Evolutionary conservation across 2,797 vertebrate genomes (phyloP).

Genomic region (Gadopsis marmoratus): DNA sequence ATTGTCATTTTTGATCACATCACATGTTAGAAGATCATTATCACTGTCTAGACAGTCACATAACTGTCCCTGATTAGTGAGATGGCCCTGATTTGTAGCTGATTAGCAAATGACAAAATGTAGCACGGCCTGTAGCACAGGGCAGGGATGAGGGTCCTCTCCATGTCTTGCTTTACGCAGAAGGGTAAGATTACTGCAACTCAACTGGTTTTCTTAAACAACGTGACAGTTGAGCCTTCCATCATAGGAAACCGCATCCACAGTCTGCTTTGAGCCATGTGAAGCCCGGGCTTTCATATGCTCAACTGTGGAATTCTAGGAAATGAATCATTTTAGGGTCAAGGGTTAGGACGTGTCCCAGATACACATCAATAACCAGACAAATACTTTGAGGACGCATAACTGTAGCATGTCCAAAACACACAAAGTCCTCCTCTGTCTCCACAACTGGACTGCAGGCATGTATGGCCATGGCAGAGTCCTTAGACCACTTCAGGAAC

Average conservation of each 20-base stretch:
- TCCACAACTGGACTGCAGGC: constrained; percentile 14
- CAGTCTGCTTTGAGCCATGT: constrained; percentile 26
- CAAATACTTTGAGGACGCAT: constrained; percentile 56
- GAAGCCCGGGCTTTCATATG: constrained; percentile 31
- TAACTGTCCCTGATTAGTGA: constrained; percentile 51
- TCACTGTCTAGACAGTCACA: constrained; percentile 72
- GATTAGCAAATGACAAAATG: constrained; percentile 37
- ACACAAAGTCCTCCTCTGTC: constrained; percentile 60
- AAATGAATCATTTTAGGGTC: constrained; percentile 73
- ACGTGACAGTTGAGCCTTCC: constrained; percentile 15
- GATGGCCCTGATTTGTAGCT: constrained; percentile 57
- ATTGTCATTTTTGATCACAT: constrained; percentile 48
- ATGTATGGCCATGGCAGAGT: constrained; percentile 1
- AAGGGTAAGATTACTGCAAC: constrained; percentile 16
- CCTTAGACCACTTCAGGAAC: constrained; percentile 21
- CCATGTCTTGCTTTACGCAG: constrained; percentile 9
- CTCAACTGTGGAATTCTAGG: constrained; percentile 63
- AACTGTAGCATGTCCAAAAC: constrained; percentile 41
- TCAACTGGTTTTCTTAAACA: constrained; percentile 44
- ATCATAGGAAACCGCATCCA: constrained; percentile 33
- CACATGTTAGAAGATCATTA: constrained; percentile 74
- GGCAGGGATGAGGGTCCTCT: neutral
- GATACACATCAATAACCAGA: constrained; percentile 73
- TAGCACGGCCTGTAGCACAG: constrained; percentile 1
- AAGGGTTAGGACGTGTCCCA: constrained; percentile 67